Evolutionary conservation across 2,797 vertebrate genomes (phyloP), one percentile per base, ranked within the genome.

Genomic region (Chromobotia macracanthus): DNA sequence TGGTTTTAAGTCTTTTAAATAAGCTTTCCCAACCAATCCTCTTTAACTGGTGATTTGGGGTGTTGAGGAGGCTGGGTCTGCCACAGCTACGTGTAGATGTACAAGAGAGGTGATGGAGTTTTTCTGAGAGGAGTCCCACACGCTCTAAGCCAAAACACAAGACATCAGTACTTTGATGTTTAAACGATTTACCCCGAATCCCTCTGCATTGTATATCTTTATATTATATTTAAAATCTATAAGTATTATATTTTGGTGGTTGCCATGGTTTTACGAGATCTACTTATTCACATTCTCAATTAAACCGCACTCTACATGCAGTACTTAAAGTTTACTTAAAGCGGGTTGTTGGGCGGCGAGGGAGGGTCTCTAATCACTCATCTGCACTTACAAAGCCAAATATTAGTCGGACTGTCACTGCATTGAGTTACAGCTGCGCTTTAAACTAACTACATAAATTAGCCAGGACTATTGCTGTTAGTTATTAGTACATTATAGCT

Each of bases 361-460:
- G 72, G 60, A 64, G 72, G 18, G 23, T 56, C 72, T 16, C 16
- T 19, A 15, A 51, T 48, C 13, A 16, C 55, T 58, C 1, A 23
- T 25, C 58, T 35, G 8, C 28, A 65, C 48, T 75, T 46, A 51
- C 60, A 64, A 38, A 75, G 48, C 41, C 12, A 61, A 63, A 75
- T 28, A 23, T 31, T 61, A 7, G 10, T 73, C 44, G 12, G 56
- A 25, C 56, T 74, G 72, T 63, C 25, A 16, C 35, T 44, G 19
- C 13, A 41, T 35, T 44, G 8, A 56, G 53, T 23, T 41, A 3
- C 15, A 44, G 15, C n/a, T 23, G 9, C 5, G 19, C 9, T 53
- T 48, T 38, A 10, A 51, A 41, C 48, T 18, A 38, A 71, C 50
- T 7, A 15, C n/a, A 58, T 2, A 15, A 25, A n/a, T 65, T 55